Evolutionary conservation across 64 coral and sea anemone species (phyloP), one percentile per base, ranked within the genome.

Genomic region (Actinia equina): DNA sequence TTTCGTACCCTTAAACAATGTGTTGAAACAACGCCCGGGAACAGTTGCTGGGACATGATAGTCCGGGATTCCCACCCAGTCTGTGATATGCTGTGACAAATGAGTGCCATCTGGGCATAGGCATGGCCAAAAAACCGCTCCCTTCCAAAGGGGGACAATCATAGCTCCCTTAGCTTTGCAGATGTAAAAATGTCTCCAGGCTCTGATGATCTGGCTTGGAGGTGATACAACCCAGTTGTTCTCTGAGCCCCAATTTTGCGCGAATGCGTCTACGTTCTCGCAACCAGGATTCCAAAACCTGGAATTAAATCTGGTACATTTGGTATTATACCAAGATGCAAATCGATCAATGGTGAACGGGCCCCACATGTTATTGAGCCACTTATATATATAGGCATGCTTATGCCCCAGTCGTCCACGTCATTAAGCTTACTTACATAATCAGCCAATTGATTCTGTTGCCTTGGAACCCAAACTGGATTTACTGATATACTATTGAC

Each of bases 361-460:
- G n/a, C 86, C 86, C 86, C 79, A 83, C 14, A 87, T 52, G 4
- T 20, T n/a, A 63, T 44, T 30, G 9, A 92, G 7, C 77, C 79
- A 87, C 7, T 87, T 59, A 51, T 82, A 92, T n/a, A n/a, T 44
- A 92, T 44, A 12, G 86, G 41, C 22, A 52, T 44, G 30, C 70
- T 56, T 67, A 92, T 58, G 9, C 60, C 61, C 90, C 59, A 92
- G 51, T 92, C 85, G 12, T 92, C 77, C 42, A 80, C 46, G 44
- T 91, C 84, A 16, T 77, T 87, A 43, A 87, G 6, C 79, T 86
- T 91, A 18, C 89, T 81, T n/a, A 91, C 56, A 65, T 86, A 91
- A 77, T 87, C 84, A 82, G 90, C 90, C 20, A 86, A 54, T 9
- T 86, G 55, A 55, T 91, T 91, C 17, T 86, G 27, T 7, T 60